These are phyloP conservation scores for Thalassarche chlororhynchos DNA, from an alignment of 2,113 vertebrate genomes.

Conservation along the genomic window DNA sequence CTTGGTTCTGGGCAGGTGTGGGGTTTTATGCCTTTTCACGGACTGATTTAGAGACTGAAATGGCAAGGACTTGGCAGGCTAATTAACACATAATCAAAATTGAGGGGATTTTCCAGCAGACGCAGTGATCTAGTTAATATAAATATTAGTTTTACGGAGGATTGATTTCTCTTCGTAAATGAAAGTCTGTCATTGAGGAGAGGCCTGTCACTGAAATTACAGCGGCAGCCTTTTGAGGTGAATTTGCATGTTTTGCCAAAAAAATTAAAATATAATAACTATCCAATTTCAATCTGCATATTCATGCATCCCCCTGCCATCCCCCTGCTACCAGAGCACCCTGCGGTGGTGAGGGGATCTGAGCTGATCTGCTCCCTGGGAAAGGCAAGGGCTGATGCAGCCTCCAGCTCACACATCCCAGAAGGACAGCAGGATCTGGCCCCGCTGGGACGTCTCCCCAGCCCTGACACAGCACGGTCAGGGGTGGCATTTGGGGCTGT, in stretches of 20 bases:
- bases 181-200: conserved; percentile 1
- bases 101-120: conserved; percentile 54
- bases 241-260: conserved; percentile 29
- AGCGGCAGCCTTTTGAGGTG: background rate
- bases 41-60: conserved; percentile 64
- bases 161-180: conserved; percentile 32
- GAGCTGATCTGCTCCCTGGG: background rate
- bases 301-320: background rate
- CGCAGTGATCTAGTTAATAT: conserved; percentile 34
- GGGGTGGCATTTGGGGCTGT: background rate
- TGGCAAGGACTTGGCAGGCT: conserved; percentile 54
- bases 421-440: background rate
- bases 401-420: background rate
- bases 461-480: background rate
- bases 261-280: background rate
- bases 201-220: background rate
- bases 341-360: background rate
- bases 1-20: conserved; percentile 15
- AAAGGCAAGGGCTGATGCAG: background rate
- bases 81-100: conserved; percentile 72
- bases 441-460: background rate
- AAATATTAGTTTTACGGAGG: conserved; percentile 13
- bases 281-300: conserved; percentile 16
- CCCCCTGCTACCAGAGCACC: background rate
- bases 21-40: background rate